A percentile compares a stretch with the other conserved stretches of the same genome.
phyloP scores from a whole-genome alignment of 2,888 invertebrate genomes.

The Monopis laevigella region DNA sequence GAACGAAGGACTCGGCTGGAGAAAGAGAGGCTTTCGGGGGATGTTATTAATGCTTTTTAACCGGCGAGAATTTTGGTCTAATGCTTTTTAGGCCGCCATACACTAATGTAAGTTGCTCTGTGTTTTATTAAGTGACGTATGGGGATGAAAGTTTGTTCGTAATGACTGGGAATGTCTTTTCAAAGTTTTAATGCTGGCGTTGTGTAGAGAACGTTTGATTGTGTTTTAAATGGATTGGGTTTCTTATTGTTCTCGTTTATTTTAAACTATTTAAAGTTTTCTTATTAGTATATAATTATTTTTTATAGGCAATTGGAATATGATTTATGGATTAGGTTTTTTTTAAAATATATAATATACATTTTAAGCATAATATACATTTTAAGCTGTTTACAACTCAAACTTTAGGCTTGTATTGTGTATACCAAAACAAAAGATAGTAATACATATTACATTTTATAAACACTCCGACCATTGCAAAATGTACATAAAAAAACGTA shows the following conservation, averaged over 20 bases:
- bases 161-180: conserved; percentile 2
- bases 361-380: no score
- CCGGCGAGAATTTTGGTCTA: conserved; percentile 49
- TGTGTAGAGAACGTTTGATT: not conserved
- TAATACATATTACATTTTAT: no score
- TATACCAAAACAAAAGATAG: no score
- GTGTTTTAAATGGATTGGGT: not conserved
- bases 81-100: conserved; percentile 28
- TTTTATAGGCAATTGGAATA: no score
- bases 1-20: conserved; percentile 45
- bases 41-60: conserved; percentile 64
- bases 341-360: no score
- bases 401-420: no score
- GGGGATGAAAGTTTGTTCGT: not conserved
- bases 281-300: no score
- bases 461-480: no score
- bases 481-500: no score
- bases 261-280: no score
- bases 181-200: not conserved
- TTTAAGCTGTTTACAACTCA: no score
- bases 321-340: no score
- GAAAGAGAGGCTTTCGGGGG: conserved; percentile 40
- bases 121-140: conserved; percentile 6
- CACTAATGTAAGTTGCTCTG: conserved; percentile 12
- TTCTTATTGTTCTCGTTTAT: not conserved